These are phyloP conservation scores for Vesta saturnalis DNA, from an alignment of 2,888 invertebrate species.

Conservation along the genomic window DNA sequence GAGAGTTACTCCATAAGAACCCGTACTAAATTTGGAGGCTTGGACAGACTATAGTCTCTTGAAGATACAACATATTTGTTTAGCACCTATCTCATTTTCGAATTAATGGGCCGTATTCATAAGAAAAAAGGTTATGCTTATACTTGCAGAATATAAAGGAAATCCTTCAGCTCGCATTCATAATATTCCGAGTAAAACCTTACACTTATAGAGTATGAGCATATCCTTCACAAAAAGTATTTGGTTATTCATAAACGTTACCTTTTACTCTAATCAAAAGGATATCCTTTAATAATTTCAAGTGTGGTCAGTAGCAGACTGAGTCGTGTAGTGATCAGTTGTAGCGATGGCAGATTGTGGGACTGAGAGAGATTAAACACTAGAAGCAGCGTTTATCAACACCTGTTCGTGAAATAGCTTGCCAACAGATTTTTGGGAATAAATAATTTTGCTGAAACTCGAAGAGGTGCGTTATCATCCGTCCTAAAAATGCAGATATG, in stretches of 20 bases:
- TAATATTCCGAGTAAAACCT: too few relatives aligned
- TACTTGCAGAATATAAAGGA: background rate
- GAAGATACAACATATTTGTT: too few relatives aligned
- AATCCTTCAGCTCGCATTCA: too few relatives aligned
- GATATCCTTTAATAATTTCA: background rate
- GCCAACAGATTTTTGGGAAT: background rate
- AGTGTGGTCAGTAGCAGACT: too few relatives aligned
- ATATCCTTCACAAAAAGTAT: too few relatives aligned
- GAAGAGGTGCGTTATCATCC: background rate
- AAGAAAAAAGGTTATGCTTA: background rate
- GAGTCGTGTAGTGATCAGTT: too few relatives aligned
- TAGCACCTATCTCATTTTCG: too few relatives aligned
- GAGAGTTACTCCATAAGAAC: too few relatives aligned
- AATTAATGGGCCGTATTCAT: background rate
- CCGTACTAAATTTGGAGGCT: too few relatives aligned
- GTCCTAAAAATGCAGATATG: background rate
- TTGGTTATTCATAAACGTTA: background rate
- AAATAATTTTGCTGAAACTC: background rate
- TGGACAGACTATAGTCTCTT: too few relatives aligned
- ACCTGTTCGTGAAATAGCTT: background rate
- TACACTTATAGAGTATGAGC: too few relatives aligned
- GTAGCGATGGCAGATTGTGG: background rate
- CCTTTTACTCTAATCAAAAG: background rate
- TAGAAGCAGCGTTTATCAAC: background rate
- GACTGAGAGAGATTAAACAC: background rate